Conservation (phyloP, 2,797 vertebrate species). For the Notolabrus celidotus region DNA sequence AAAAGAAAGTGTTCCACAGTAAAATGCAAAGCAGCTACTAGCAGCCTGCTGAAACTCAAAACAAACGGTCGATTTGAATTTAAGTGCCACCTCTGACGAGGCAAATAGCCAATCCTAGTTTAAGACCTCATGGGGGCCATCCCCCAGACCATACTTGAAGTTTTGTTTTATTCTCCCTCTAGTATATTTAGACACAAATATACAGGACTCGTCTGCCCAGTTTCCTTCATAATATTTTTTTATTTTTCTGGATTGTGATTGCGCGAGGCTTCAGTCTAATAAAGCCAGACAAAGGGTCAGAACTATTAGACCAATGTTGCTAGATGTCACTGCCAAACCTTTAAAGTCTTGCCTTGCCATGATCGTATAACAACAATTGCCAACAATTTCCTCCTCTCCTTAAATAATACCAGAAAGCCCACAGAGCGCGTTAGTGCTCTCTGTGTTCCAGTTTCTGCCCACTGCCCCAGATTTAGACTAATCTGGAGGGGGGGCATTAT, state of each 20-base stretch:
- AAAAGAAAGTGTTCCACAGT: no score
- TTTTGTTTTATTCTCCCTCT: no score
- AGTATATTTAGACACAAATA: no score
- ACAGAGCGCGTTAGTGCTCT: constrained; percentile 50
- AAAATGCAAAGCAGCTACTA: no score
- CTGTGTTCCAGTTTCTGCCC: constrained; percentile 35
- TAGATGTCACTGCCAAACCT: constrained; percentile 22
- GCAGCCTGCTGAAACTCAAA: no score
- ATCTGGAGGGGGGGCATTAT: constrained; percentile 48
- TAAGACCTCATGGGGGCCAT: no score
- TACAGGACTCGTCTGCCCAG: no score
- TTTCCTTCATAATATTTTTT: not conserved
- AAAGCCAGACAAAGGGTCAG: constrained; percentile 17
- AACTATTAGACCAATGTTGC: constrained; percentile 15
- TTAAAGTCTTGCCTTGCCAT: constrained; percentile 16
- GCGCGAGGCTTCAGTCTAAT: constrained; percentile 2
- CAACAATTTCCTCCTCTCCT: constrained; percentile 48
- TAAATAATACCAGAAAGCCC: constrained; percentile 62
- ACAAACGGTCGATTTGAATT: no score
- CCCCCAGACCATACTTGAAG: no score
- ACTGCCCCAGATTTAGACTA: constrained; percentile 33
- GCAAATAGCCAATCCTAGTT: no score
- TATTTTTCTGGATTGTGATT: not conserved
- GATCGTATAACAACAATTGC: constrained; percentile 47
- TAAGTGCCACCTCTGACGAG: no score